phyloP scores from a whole-genome alignment of 2,888 invertebrate species.

The Ashinkailepas kermadecensis region DNA sequence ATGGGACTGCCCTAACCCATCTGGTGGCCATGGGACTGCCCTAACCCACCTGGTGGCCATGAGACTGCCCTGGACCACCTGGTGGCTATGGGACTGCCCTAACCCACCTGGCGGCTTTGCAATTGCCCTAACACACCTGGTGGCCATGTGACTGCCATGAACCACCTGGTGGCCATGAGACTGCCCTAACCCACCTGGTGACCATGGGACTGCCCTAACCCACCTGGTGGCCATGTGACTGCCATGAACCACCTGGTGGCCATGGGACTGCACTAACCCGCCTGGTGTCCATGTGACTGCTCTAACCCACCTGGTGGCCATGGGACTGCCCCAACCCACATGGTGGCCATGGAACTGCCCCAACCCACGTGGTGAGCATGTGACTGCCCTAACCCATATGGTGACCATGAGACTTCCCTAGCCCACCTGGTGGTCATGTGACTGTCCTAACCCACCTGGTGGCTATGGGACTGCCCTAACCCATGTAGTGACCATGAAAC shows the following conservation, averaged over 20 bases:
- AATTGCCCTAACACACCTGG: not conserved
- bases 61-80: too few species aligned
- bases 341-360: not conserved
- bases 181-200: not conserved
- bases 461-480: too few species aligned
- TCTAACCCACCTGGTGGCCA: not conserved
- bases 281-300: too few species aligned
- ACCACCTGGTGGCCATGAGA: not conserved
- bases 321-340: not conserved
- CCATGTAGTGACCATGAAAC: too few species aligned
- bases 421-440: too few species aligned
- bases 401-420: not conserved
- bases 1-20: not conserved
- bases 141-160: not conserved
- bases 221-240: not conserved
- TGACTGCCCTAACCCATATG: not conserved
- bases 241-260: not conserved
- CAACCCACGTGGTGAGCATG: not conserved
- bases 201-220: not conserved
- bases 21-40: not conserved
- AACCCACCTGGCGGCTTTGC: too few species aligned
- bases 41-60: too few species aligned
- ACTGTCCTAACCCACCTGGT: too few species aligned
- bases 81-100: too few species aligned
- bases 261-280: not conserved